Conservation (phyloP, 2,113 vertebrate species). For the Sebastes schlegelii region DNA sequence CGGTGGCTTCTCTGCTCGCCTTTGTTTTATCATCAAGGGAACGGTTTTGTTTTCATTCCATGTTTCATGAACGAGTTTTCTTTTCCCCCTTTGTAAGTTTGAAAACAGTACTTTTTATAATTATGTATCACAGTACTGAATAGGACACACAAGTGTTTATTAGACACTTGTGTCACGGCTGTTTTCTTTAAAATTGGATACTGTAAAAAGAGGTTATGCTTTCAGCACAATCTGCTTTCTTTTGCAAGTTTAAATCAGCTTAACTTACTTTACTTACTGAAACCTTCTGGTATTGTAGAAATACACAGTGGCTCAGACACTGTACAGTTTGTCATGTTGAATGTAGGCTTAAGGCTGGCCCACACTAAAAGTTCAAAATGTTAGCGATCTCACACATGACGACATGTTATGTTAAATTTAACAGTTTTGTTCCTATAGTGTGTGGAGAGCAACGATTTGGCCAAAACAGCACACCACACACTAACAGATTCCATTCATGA, state of each 20-base stretch:
- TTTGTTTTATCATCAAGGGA: constrained; percentile 44
- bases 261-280: background rate
- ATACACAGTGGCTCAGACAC: background rate
- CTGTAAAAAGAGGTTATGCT: background rate
- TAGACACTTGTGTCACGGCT: background rate
- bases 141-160: no score
- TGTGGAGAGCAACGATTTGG: no score
- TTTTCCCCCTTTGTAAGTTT: background rate
- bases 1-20: background rate
- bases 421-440: no score
- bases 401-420: no score
- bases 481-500: no score
- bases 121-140: background rate
- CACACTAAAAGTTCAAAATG: no score
- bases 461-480: no score
- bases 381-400: no score
- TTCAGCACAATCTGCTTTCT: background rate
- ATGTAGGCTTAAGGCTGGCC: background rate
- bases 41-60: constrained; percentile 13
- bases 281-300: background rate
- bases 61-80: constrained; percentile 17
- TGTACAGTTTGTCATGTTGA: background rate
- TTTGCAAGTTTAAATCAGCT: constrained; percentile 1
- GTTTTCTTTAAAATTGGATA: background rate
- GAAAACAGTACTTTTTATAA: background rate